Percentiles rank a stretch among this genome's conserved stretches.
Conservation (phyloP, 2,888 invertebrate genomes). For the Sepiola atlantica region DNA sequence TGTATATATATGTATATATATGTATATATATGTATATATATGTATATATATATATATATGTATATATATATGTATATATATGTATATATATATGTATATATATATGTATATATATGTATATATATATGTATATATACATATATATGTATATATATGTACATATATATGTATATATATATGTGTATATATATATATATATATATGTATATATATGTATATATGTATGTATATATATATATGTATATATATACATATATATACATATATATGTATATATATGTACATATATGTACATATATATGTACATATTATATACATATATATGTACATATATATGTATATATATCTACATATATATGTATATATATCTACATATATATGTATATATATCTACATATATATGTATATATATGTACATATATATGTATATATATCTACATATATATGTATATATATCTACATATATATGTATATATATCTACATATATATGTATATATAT, state of each 20-base stretch:
- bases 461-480: conserved; percentile 1
- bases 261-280: neutral
- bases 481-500: neutral
- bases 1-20: neutral
- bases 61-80: neutral
- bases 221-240: neutral
- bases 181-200: neutral
- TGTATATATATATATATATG: neutral
- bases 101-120: neutral
- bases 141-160: neutral
- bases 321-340: neutral
- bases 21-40: neutral
- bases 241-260: neutral
- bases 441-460: neutral
- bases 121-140: neutral
- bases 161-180: conserved; percentile 3
- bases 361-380: too few species aligned
- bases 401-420: neutral
- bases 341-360: neutral
- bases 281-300: neutral
- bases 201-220: neutral
- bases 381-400: too few species aligned
- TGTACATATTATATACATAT: neutral
- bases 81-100: neutral
- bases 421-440: neutral